phyloP scores from a whole-genome alignment of 2,113 vertebrate species.

The Gambusia affinis region DNA sequence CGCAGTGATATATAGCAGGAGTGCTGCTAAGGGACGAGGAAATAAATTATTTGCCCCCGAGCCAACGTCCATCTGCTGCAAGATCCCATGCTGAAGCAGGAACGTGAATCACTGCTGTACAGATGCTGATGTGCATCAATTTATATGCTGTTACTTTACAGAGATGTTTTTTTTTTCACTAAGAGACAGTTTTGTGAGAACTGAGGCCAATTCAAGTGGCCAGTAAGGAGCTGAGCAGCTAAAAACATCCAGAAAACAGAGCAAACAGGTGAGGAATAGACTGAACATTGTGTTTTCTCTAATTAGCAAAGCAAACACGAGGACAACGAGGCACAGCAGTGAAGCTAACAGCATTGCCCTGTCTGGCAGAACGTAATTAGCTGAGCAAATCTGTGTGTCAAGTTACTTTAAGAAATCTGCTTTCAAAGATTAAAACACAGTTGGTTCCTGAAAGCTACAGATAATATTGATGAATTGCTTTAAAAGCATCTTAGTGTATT shows the following conservation, averaged over 20 bases:
- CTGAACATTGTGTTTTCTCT: background rate
- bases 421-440: background rate
- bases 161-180: conserved; percentile 2
- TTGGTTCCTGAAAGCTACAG: background rate
- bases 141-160: conserved; percentile 9
- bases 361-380: background rate
- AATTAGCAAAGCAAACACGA: conserved; percentile 5
- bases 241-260: background rate
- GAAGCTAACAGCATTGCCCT: conserved; percentile 2
- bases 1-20: conserved; percentile 32
- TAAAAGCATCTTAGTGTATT: background rate
- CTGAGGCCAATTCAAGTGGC: background rate
- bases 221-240: background rate
- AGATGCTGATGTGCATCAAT: conserved; percentile 27
- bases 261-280: background rate
- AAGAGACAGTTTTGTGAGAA: background rate
- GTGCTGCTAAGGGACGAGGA: conserved; percentile 5
- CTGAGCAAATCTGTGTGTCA: background rate
- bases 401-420: background rate
- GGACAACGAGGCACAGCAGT: background rate
- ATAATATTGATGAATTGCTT: background rate
- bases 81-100: conserved; percentile 39
- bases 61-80: background rate
- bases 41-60: conserved; percentile 28
- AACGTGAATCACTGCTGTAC: conserved; percentile 48